These are phyloP conservation scores for Dascyllus trimaculatus DNA, from an alignment of 2,113 vertebrate species.

Conservation along the genomic window DNA sequence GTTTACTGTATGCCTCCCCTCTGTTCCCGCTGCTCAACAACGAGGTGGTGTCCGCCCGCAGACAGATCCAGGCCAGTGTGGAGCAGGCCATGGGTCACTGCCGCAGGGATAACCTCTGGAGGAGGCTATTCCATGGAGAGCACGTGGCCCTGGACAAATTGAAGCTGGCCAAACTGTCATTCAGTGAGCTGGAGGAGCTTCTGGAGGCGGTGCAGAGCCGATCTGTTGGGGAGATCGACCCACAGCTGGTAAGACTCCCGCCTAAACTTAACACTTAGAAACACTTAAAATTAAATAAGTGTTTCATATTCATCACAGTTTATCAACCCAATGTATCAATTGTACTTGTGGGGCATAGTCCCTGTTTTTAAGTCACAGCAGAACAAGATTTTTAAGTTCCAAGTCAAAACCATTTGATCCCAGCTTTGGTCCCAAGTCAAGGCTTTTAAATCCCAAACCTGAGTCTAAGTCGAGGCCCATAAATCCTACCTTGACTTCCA, in stretches of 20 bases:
- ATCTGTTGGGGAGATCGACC: slow-evolving; percentile 94
- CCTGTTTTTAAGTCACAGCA: no score
- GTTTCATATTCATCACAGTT: no score
- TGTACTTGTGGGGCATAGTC: no score
- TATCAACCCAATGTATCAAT: no score
- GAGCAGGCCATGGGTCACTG: slow-evolving; percentile 97
- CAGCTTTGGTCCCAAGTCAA: no score
- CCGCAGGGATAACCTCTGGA: slow-evolving; percentile 96
- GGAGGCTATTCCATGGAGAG: slow-evolving; percentile 95
- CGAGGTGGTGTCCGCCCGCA: slow-evolving; percentile 90
- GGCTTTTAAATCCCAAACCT: no score
- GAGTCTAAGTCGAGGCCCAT: no score
- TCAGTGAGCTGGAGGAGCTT: slow-evolving; percentile 95
- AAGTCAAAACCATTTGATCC: no score
- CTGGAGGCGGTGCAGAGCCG: slow-evolving; percentile 93
- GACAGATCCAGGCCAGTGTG: slow-evolving; percentile 91
- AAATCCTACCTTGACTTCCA: no score
- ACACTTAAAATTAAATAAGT: no score
- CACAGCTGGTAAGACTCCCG: slow-evolving; percentile 90
- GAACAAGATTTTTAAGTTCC: no score
- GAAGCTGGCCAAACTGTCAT: slow-evolving; percentile 91
- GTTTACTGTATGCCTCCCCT: slow-evolving; percentile 86
- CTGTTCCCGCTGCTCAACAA: slow-evolving; percentile 92
- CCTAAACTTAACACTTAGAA: not conserved
- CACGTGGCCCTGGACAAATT: slow-evolving; percentile 93